Conservation (phyloP, 1,140 invertebrate species). For the Bicyclus anynana region DNA sequence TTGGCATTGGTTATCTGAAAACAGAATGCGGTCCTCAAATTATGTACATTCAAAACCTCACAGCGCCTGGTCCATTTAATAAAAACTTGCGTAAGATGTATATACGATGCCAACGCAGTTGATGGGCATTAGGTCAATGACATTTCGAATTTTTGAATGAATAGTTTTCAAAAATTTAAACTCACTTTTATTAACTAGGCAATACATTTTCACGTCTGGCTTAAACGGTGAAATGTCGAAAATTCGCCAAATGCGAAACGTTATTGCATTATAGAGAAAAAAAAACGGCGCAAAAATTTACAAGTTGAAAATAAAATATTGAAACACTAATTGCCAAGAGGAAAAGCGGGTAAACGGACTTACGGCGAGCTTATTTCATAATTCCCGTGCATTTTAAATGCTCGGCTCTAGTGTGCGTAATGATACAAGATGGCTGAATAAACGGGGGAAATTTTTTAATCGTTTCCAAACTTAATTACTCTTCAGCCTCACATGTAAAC, state of each 20-base stretch:
- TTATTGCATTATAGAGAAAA: neutral
- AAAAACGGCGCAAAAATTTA: neutral
- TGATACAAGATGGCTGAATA: neutral
- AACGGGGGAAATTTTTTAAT: neutral
- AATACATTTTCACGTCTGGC: neutral
- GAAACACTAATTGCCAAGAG: conserved; percentile 3
- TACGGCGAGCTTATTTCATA: conserved; percentile 3
- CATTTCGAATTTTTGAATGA: no score
- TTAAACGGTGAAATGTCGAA: neutral
- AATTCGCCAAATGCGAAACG: neutral
- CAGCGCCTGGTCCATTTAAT: no score
- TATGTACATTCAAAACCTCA: no score
- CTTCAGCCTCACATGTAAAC: no score
- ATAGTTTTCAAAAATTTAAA: no score
- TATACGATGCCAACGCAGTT: no score
- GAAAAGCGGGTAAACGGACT: conserved; percentile 1
- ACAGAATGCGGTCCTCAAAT: no score
- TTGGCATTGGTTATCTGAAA: no score
- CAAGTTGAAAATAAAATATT: neutral
- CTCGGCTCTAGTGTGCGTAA: neutral
- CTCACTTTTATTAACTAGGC: no score
- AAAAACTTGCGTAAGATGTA: no score
- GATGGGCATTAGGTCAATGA: no score
- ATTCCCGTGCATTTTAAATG: conserved; percentile 1
- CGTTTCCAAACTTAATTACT: neutral